Conservation (phyloP, 2,113 vertebrate genomes). For the Heptranchias perlo region DNA sequence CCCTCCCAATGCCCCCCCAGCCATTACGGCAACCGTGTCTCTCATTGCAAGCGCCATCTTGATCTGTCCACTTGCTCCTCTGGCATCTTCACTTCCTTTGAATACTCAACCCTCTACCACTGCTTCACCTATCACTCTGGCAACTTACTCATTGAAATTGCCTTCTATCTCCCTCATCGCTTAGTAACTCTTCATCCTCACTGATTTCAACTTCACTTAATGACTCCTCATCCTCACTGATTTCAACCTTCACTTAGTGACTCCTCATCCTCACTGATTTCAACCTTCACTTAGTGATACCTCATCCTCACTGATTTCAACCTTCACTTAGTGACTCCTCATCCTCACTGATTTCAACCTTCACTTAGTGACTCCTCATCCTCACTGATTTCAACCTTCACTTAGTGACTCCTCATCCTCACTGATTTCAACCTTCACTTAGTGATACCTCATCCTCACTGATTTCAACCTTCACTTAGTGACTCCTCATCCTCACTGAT, state of each 20-base stretch:
- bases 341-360: neutral
- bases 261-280: neutral
- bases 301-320: neutral
- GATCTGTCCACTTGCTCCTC: neutral
- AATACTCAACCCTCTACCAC: neutral
- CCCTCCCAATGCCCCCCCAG: neutral
- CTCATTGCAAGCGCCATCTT: neutral
- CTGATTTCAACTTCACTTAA: neutral
- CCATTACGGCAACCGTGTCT: neutral
- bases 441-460: neutral
- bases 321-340: neutral
- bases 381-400: neutral
- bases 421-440: neutral
- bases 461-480: neutral
- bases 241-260: neutral
- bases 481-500: neutral
- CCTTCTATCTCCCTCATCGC: neutral
- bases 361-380: neutral
- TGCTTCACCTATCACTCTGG: neutral
- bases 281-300: neutral
- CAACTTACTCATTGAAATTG: neutral
- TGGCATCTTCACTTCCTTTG: neutral
- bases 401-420: neutral
- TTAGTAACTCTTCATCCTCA: neutral
- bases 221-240: neutral